phyloP scores from a whole-genome alignment of 2,888 invertebrate species.

The Athetis lepigone region DNA sequence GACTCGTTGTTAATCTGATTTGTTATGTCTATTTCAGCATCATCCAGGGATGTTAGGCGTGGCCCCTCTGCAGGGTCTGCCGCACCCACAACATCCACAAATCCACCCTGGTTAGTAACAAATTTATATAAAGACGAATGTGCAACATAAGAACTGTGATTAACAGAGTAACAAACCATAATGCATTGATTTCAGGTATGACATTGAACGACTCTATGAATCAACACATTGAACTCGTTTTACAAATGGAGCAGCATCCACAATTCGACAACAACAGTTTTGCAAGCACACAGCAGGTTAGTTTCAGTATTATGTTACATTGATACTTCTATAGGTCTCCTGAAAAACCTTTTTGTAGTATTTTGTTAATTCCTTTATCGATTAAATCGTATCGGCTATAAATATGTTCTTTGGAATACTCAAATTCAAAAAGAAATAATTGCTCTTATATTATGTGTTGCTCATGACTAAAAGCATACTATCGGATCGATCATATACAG shows the following conservation, averaged over 20 bases:
- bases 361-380: too few species aligned
- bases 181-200: constrained; percentile 81
- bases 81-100: constrained; percentile 91
- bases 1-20: constrained; percentile 15
- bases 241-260: constrained; percentile 89
- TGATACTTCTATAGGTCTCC: not conserved
- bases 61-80: constrained; percentile 85
- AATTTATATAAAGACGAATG: not conserved
- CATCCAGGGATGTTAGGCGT: constrained; percentile 89
- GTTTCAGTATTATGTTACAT: constrained; percentile 4
- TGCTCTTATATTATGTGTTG: too few species aligned
- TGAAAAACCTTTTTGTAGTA: not conserved
- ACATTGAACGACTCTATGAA: constrained; percentile 90
- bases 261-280: constrained; percentile 89
- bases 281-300: constrained; percentile 87
- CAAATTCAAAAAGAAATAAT: too few species aligned
- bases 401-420: too few species aligned
- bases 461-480: too few species aligned
- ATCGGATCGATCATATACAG: too few species aligned
- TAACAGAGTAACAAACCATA: constrained; percentile 16
- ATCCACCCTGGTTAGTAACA: constrained; percentile 85
- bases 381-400: too few species aligned
- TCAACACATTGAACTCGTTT: constrained; percentile 89
- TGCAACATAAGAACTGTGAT: not conserved
- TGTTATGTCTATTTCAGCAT: constrained; percentile 79